These are phyloP conservation scores for Drosophila pseudotakahashii DNA, from an alignment of 2,888 invertebrate genomes.

Conservation along the genomic window DNA sequence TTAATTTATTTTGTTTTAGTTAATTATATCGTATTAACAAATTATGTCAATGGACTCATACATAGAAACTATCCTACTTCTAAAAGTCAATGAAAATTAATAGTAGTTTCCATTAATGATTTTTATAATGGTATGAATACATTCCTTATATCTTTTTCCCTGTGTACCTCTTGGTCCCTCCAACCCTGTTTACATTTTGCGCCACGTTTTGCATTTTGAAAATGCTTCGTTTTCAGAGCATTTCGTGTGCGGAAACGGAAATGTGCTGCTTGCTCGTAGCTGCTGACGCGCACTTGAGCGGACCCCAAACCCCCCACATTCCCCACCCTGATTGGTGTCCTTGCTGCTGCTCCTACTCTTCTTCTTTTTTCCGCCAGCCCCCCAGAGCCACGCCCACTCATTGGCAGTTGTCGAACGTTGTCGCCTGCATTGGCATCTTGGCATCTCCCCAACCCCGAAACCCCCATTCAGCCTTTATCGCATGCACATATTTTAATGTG, in stretches of 20 bases:
- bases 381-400: slow-evolving; percentile 40
- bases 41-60: too few relatives aligned
- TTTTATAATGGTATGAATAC: too few relatives aligned
- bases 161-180: slow-evolving; percentile 22
- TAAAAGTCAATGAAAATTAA: too few relatives aligned
- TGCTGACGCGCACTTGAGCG: slow-evolving; percentile 69
- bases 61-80: too few relatives aligned
- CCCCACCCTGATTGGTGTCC: slow-evolving; percentile 10
- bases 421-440: slow-evolving; percentile 56
- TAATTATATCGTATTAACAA: too few relatives aligned
- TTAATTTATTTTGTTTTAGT: too few relatives aligned
- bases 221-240: slow-evolving; percentile 76
- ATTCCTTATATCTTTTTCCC: neutral
- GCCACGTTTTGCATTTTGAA: slow-evolving; percentile 79
- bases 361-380: neutral
- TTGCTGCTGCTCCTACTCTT: neutral
- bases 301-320: neutral
- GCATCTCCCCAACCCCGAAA: slow-evolving; percentile 29
- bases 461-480: slow-evolving; percentile 38
- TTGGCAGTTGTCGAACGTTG: slow-evolving; percentile 76
- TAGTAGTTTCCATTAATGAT: too few relatives aligned
- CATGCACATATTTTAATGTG: slow-evolving; percentile 68
- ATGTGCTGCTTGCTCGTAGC: slow-evolving; percentile 71
- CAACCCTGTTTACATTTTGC: slow-evolving; percentile 70
- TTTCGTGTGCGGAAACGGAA: slow-evolving; percentile 80